phyloP scores from a whole-genome alignment of 2,113 vertebrate species.

The Montifringilla adamsi region DNA sequence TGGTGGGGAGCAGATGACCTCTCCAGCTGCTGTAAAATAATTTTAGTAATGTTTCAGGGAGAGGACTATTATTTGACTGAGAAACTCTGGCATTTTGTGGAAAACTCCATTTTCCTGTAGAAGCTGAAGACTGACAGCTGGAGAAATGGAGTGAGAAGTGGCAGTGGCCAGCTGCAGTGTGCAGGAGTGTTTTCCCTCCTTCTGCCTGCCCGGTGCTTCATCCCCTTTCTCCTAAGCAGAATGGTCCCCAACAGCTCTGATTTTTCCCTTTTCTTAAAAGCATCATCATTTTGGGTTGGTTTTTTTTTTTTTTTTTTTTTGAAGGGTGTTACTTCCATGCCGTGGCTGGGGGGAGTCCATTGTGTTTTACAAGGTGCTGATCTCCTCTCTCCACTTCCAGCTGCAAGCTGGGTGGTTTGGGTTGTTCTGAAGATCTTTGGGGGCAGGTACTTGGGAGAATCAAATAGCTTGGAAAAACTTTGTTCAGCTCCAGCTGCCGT shows the following conservation, averaged over 20 bases:
- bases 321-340: background rate
- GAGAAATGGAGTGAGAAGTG: background rate
- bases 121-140: background rate
- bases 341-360: rapidly evolving
- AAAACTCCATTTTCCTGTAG: background rate
- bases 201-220: rapidly evolving
- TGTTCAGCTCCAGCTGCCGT: background rate
- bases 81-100: background rate
- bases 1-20: background rate
- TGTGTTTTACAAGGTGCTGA: rapidly evolving
- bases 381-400: background rate
- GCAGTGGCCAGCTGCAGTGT: background rate
- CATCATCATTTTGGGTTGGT: background rate
- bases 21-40: background rate
- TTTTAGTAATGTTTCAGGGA: background rate
- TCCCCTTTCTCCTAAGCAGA: background rate
- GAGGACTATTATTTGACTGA: background rate
- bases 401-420: background rate
- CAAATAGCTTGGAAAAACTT: background rate
- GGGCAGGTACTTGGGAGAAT: background rate
- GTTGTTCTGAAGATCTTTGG: background rate
- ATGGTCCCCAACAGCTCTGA: background rate
- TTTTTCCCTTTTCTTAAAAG: background rate
- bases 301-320: background rate
- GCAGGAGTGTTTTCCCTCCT: rapidly evolving